Evolutionary conservation across 2,888 invertebrate genomes (phyloP).

Genomic region (Eulithis testata): DNA sequence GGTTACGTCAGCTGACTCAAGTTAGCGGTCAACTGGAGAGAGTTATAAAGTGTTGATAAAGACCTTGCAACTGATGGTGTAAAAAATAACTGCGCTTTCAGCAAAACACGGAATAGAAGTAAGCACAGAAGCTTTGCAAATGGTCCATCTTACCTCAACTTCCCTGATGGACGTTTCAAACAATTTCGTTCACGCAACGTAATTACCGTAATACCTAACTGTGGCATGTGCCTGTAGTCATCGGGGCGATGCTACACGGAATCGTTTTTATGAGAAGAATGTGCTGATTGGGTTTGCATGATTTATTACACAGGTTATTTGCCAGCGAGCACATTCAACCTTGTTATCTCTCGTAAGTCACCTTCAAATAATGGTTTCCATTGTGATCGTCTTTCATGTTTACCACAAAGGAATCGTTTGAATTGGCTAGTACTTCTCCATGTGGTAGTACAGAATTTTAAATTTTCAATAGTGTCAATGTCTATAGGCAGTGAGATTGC

Average conservation of each 20-base stretch:
- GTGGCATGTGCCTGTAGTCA: slow-evolving; percentile 58
- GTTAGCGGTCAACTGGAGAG: not conserved
- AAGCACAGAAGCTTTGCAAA: not conserved
- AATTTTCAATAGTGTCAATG: not conserved
- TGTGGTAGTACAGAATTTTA: not conserved
- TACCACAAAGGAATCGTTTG: slow-evolving; percentile 2
- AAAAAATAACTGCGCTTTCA: not conserved
- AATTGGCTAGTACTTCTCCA: not conserved
- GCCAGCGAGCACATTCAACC: slow-evolving; percentile 14
- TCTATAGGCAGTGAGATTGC: not conserved
- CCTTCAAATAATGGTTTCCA: slow-evolving; percentile 11
- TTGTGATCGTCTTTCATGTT: slow-evolving; percentile 9
- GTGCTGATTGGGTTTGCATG: slow-evolving; percentile 44
- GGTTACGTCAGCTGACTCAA: not conserved
- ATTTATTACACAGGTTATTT: slow-evolving; percentile 20
- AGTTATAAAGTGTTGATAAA: not conserved
- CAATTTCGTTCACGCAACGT: slow-evolving; percentile 61
- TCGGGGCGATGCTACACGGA: slow-evolving; percentile 52
- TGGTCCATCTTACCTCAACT: not conserved
- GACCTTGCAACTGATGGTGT: not conserved
- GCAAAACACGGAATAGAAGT: too few species aligned
- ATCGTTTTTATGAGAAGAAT: slow-evolving; percentile 47
- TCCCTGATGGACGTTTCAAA: slow-evolving; percentile 50
- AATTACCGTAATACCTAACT: slow-evolving; percentile 70
- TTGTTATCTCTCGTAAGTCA: slow-evolving; percentile 14